phyloP scores from a whole-genome alignment of 2,113 vertebrate genomes.

The Oncorhynchus masou region DNA sequence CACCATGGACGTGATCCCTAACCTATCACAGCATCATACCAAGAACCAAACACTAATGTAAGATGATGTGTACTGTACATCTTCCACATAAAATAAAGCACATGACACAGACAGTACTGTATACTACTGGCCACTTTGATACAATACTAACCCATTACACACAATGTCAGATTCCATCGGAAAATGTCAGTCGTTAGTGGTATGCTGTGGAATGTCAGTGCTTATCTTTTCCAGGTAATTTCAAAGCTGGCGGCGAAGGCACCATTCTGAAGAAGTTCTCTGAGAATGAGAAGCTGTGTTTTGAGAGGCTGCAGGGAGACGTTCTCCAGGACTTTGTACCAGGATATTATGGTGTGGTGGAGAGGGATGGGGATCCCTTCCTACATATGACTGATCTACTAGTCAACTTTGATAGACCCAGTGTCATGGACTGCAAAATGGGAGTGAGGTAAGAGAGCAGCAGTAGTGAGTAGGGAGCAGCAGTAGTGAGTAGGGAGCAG shows the following conservation, averaged over 20 bases:
- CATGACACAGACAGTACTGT: not conserved
- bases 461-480: not conserved
- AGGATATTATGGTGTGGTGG: constrained; percentile 85
- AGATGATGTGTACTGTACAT: not conserved
- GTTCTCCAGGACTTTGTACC: constrained; percentile 82
- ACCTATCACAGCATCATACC: not conserved
- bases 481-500: no score
- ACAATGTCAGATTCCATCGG: no score
- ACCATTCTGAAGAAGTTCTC: constrained; percentile 93
- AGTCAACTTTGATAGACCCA: constrained; percentile 85
- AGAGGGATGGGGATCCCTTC: constrained; percentile 89
- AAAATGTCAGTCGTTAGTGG: no score
- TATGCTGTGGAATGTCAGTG: not conserved
- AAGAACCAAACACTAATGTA: not conserved
- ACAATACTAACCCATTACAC: no score
- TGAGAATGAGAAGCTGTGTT: constrained; percentile 88
- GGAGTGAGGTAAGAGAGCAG: constrained; percentile 81
- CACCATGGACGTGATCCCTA: not conserved
- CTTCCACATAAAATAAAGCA: not conserved
- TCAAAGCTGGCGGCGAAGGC: constrained; percentile 91
- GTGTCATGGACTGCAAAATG: constrained; percentile 98
- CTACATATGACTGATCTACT: constrained; percentile 92
- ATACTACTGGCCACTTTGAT: no score
- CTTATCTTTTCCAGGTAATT: constrained; percentile 79
- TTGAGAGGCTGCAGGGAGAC: constrained; percentile 83